Evolutionary conservation across 1,140 invertebrate species (phyloP).

Genomic region (Dendroctonus valens): DNA sequence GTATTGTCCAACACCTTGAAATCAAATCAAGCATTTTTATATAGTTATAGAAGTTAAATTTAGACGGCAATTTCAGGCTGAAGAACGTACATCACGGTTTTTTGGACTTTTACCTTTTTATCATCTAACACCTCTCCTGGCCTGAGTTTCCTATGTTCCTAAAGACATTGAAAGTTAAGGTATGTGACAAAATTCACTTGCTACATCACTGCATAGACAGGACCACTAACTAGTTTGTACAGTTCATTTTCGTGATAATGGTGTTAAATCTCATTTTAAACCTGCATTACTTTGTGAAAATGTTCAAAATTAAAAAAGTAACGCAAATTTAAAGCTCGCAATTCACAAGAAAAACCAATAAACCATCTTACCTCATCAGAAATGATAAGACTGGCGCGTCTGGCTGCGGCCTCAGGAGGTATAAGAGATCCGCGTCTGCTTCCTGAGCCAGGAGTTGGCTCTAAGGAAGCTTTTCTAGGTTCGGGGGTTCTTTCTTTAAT

Average conservation of each 20-base stretch:
- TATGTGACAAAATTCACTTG: conserved; percentile 17
- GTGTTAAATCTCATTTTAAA: conserved; percentile 14
- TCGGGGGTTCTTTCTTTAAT: conserved; percentile 75
- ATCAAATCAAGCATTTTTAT: neutral
- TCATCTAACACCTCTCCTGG: conserved; percentile 90
- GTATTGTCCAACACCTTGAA: too few relatives aligned
- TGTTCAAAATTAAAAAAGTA: neutral
- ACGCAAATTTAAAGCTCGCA: neutral
- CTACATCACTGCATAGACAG: conserved; percentile 11
- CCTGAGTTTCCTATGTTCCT: conserved; percentile 74
- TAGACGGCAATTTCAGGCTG: conserved; percentile 18
- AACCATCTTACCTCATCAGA: conserved; percentile 80
- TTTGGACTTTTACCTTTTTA: conserved; percentile 77
- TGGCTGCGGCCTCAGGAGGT: conserved; percentile 77
- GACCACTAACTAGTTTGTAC: conserved; percentile 3
- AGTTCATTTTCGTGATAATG: conserved; percentile 1
- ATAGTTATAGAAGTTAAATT: conserved; percentile 24
- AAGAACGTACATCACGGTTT: conserved; percentile 16
- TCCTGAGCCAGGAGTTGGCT: conserved; percentile 68
- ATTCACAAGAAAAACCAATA: neutral
- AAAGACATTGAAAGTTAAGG: conserved; percentile 42
- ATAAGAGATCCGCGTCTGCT: conserved; percentile 81
- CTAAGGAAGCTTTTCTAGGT: conserved; percentile 72
- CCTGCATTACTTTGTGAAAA: conserved; percentile 4
- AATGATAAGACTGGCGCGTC: conserved; percentile 84